Conservation (phyloP, 2,113 vertebrate species). For the Bucco capensis region DNA sequence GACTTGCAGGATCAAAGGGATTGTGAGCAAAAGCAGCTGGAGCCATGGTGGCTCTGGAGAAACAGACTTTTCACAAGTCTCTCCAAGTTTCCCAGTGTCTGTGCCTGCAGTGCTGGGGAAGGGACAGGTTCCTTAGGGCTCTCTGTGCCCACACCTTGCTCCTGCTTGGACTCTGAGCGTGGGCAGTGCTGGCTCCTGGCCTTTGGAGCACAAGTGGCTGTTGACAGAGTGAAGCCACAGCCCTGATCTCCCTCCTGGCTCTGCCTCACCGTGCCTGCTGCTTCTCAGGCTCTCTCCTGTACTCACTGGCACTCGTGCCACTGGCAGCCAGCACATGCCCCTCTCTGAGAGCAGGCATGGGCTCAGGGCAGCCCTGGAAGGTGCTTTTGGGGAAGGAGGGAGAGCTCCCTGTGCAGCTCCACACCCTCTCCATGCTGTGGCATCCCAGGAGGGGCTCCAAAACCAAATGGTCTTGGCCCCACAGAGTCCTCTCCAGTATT, state of each 20-base stretch:
- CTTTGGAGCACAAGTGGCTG: not conserved
- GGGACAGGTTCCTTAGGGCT: accelerated
- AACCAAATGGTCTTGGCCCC: not conserved
- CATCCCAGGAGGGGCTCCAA: not conserved
- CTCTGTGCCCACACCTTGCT: accelerated
- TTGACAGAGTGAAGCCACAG: accelerated
- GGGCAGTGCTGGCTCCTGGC: accelerated
- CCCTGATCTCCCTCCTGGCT: accelerated
- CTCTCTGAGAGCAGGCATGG: not conserved
- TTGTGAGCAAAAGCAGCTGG: accelerated
- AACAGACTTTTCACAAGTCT: accelerated
- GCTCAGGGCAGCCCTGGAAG: not conserved
- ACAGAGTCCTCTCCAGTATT: not conserved
- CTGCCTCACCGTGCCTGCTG: accelerated
- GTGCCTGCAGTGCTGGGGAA: accelerated
- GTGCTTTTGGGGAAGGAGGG: not conserved
- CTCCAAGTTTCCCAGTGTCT: accelerated
- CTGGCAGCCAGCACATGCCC: not conserved
- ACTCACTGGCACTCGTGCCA: not conserved
- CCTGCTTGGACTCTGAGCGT: accelerated
- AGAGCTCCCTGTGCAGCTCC: not conserved
- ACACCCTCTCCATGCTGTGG: accelerated
- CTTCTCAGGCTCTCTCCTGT: not conserved
- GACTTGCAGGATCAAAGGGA: not conserved
- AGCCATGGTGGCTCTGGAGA: not conserved